Evolutionary conservation across 2,113 vertebrate species (phyloP), one percentile per base, ranked within the genome.

Genomic region (Struthidea cinerea): DNA sequence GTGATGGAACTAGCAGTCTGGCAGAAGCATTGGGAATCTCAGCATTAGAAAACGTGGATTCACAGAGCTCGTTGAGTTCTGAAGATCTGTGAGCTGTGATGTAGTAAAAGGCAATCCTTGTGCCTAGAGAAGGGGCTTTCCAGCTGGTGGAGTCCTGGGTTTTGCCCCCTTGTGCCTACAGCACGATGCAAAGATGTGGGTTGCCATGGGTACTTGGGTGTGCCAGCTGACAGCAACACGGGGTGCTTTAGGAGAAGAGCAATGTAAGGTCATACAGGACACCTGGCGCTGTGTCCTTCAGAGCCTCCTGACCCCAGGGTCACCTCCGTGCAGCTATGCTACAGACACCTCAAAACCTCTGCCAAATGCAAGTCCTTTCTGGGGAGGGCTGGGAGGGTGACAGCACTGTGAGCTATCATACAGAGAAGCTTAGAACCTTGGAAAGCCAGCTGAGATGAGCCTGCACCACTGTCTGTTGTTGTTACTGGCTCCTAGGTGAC

Each of bases 1-100:
- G 46, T 4, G 7, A 92, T 91, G 68, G 79, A 94, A 90, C 68
- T 68, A 93, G 88, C 73, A 92, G 89, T 78, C 96, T 94, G 90
- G 86, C 83, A 90, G 74, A 46, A 89, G 80, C 90, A 41, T 3
- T 59, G 80, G 75, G 76, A 69, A 57, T 82, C 12, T 24, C 87
- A 68, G 78, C 63, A 83, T 67, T 80, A 83, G 78, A 80, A 85
- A 96, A 85, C 53, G 78, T 5, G 5, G 1, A 67, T 89, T 90
- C 83, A 90, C 19, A 59, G 46, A 27, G 11, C n/a, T 26, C 73
- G 55, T 84, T 0, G 1, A 52, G 49, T 90, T 74, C 89, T 67
- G 81, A 90, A 84, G 83, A 59, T 41, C 86, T 78, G 44, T 60
- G 89, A 90, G 52, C 55, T 84, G 22, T 4, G 5, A 35, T 30